Base-by-base conservation (phyloP, 2,888 invertebrate genomes). In the Hirtodrosophila duncani region DNA sequence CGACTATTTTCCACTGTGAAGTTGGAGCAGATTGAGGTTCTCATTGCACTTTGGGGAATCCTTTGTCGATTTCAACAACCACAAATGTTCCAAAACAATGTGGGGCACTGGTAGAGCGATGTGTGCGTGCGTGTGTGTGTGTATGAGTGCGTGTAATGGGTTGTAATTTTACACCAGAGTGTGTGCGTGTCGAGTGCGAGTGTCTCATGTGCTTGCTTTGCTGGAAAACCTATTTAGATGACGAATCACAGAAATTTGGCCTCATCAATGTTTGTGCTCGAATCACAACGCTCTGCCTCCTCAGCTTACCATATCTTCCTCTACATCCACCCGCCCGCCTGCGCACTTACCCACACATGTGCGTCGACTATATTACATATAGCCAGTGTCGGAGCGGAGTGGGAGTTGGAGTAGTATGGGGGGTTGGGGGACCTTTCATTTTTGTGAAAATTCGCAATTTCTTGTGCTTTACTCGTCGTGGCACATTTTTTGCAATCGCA, bases 401-500 rank as follows among this genome's bases (percentile, higher is more conserved):
- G n/a, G n/a, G n/a, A n/a, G n/a, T n/a, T n/a, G n/a, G n/a, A n/a
- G n/a, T n/a, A n/a, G n/a, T n/a, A n/a, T n/a, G n/a, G n/a, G n/a
- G n/a, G n/a, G n/a, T n/a, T n/a, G n/a, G n/a, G n/a, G n/a, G n/a
- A n/a, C 16, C 16, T 21, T 49, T 23, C 31, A 20, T n/a, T 14
- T 21, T 33, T 34, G 18, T 31, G 30, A 65, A 64, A 58, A 63
- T 81, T 67, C 66, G 71, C 67, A 68, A 82, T 81, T 68, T 67
- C 62, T 78, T 59, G 78, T 70, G 65, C 63, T 65, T 68, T 56
- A 52, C 58, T 58, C 80, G 80, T 74, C 81, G 75, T 74, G 64
- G 59, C 75, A 69, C 81, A 78, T 75, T 81, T 81, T 82, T 82
- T 59, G 68, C 81, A 82, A 79, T 79, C 79, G 78, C 75, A 63